A percentile compares a stretch with the other conserved stretches of the same genome.
Evolutionary conservation across 1,140 invertebrate genomes (phyloP).

Genomic region (Scylla paramamosain): DNA sequence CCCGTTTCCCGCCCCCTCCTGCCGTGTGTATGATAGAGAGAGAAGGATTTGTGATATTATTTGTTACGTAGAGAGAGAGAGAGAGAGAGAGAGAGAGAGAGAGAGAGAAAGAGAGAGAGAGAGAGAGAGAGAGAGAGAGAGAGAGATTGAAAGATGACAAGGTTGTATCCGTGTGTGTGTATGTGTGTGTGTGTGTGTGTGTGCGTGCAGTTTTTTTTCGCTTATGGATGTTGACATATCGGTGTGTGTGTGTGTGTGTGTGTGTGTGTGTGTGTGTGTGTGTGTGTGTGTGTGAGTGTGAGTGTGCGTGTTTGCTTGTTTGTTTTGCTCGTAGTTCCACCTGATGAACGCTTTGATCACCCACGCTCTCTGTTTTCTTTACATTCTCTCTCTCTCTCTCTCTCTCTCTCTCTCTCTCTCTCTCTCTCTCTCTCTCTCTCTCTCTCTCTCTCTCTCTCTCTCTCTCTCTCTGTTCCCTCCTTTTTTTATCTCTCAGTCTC

Average conservation of each 20-base stretch:
- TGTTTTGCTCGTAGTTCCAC: background rate
- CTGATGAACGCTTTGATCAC: constrained; percentile 8
- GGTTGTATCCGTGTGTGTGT: background rate
- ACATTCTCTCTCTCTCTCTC: background rate
- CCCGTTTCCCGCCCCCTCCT: no score
- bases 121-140: background rate
- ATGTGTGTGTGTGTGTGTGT: background rate
- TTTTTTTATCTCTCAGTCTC: background rate
- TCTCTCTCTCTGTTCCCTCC: constrained; percentile 22
- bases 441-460: constrained; percentile 45
- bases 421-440: background rate
- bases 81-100: background rate
- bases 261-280: constrained; percentile 4
- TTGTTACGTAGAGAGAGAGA: background rate
- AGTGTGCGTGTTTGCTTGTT: background rate
- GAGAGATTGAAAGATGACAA: background rate
- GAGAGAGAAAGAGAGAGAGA: background rate
- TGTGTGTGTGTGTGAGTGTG: constrained; percentile 8
- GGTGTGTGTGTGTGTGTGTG: constrained; percentile 2
- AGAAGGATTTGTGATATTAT: background rate
- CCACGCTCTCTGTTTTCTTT: background rate
- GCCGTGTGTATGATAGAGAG: background rate
- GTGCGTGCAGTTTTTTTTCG: background rate
- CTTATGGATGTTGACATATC: no score
- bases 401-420: background rate